Evolutionary conservation across 2,797 vertebrate species (phyloP).

Genomic region (Nannoperca obscura): DNA sequence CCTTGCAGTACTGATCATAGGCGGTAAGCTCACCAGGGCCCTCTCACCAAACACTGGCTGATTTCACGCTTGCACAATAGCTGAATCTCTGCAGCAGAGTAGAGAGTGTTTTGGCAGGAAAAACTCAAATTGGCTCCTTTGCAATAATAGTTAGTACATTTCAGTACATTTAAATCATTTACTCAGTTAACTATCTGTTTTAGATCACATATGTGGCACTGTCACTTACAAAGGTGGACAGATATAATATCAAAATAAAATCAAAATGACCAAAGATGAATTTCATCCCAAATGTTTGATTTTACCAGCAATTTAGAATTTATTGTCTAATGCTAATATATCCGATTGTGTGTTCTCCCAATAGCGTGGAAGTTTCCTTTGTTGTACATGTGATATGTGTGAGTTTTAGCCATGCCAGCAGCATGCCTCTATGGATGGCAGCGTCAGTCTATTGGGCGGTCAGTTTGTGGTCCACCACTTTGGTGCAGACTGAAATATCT

Average conservation of each 20-base stretch:
- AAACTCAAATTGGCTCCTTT: conserved; percentile 29
- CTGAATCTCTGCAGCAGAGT: conserved; percentile 36
- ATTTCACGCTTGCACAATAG: conserved; percentile 74
- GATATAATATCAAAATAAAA: background rate
- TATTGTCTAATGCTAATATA: background rate
- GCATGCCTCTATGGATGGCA: background rate
- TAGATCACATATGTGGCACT: background rate
- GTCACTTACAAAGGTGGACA: background rate
- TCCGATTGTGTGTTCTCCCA: background rate
- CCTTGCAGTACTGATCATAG: conserved; percentile 58
- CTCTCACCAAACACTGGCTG: conserved; percentile 64
- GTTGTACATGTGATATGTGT: background rate
- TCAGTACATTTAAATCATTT: conserved; percentile 16
- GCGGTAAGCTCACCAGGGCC: conserved; percentile 63
- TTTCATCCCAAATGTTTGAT: no score
- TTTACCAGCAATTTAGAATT: background rate
- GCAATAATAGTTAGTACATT: conserved; percentile 16
- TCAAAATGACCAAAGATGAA: background rate
- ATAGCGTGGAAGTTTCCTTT: background rate
- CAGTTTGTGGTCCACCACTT: background rate
- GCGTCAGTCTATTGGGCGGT: background rate
- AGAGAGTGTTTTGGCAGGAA: conserved; percentile 18
- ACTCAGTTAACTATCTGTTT: background rate
- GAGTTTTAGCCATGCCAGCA: background rate
- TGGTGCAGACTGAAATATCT: background rate